Evolutionary conservation across 2,797 vertebrate genomes (phyloP), one percentile per base, ranked within the genome.

Genomic region (Malacoctenus gilli): DNA sequence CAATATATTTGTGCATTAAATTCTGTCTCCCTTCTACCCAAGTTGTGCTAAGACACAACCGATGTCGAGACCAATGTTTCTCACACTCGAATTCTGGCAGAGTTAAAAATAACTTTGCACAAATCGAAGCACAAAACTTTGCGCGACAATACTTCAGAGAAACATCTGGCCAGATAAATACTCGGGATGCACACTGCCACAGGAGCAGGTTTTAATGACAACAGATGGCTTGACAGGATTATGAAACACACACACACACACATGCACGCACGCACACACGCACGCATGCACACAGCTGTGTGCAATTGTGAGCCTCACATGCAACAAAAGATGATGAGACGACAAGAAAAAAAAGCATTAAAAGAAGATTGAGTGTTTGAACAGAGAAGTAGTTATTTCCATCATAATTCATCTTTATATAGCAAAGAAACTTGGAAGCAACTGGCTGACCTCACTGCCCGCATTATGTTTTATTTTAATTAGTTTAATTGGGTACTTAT

Each of bases 171-270:
- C 43, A 40, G 47, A 73, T 75, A 67, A 72, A 55, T 44, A 59
- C 71, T 61, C 30, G 37, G 47, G 19, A 43, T 68, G 48, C 20
- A 8, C 43, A 48, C 16, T 25, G 21, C 67, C 68, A 47, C 61
- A 77, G 68, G 52, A 70, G 67, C 67, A 72, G 57, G 62, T 68
- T 83, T 81, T 80, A 81, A 83, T 82, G 79, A 77, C 40, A 81
- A 64, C 79, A 87, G 82, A 85, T 85, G 85, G 72, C 68, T 82
- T 60, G 59, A 82, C 65, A 19, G 66, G 72, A 81, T 86, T 84
- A 85, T 44, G 40, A 75, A 68, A 78, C 53, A 41, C 63, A 65
- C 62, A 49, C 23, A 57, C 28, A 75, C 40, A 31, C 22, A 49
- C 42, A 40, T 47, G 23, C 41, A 48, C 48, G 56, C 35, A 79